phyloP scores from a whole-genome alignment of 2,888 invertebrate genomes.

The Microctonus aethiopoides region DNA sequence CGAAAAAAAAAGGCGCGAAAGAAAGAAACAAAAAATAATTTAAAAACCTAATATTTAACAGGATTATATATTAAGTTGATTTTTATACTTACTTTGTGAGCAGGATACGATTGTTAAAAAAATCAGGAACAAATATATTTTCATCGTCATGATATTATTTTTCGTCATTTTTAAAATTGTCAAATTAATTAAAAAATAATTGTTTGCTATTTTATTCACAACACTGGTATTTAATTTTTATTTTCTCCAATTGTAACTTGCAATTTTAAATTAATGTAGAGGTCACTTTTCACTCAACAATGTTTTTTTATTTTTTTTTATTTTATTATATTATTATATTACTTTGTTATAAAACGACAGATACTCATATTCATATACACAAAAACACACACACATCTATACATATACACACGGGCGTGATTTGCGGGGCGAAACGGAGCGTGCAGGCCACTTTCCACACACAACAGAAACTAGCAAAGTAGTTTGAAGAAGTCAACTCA shows the following conservation, averaged over 20 bases:
- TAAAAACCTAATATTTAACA: not conserved
- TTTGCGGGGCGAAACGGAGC: constrained; percentile 32
- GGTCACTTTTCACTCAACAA: too few relatives aligned
- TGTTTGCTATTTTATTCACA: too few relatives aligned
- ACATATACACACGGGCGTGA: constrained; percentile 8
- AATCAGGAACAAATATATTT: constrained; percentile 32
- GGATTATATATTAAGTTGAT: not conserved
- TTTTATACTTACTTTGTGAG: constrained; percentile 40
- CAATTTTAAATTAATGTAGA: too few relatives aligned
- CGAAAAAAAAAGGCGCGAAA: not conserved
- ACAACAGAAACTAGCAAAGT: not conserved
- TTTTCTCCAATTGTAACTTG: not conserved
- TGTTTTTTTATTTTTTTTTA: too few relatives aligned
- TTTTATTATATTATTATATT: too few relatives aligned
- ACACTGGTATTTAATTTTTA: not conserved
- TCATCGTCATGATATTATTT: constrained; percentile 26
- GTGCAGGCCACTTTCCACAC: constrained; percentile 32
- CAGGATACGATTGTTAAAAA: constrained; percentile 18
- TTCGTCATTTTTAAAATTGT: not conserved
- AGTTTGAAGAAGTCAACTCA: not conserved
- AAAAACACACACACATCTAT: not conserved
- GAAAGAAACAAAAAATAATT: constrained; percentile 10
- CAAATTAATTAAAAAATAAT: too few relatives aligned
- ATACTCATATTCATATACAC: not conserved
- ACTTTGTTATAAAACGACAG: not conserved